phyloP scores from a whole-genome alignment of 2,113 vertebrate genomes.

The Bungarus multicinctus region DNA sequence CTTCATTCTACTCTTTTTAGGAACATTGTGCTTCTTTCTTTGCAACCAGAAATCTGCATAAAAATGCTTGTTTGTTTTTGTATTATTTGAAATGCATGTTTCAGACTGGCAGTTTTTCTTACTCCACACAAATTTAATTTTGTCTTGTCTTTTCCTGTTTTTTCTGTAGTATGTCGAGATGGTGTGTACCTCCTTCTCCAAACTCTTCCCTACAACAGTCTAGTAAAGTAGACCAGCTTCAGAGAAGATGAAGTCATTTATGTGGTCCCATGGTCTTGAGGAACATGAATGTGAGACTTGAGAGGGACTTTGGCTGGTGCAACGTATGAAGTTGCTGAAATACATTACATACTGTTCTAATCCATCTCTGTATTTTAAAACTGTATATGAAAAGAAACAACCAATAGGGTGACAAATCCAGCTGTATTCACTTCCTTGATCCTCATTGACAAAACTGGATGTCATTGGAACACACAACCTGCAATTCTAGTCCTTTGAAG shows the following conservation, averaged over 20 bases:
- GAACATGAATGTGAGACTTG: not conserved
- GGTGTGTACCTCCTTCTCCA: not conserved
- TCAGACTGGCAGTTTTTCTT: not conserved
- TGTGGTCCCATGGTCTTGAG: not conserved
- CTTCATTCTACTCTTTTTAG: not conserved
- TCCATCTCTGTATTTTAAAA: not conserved
- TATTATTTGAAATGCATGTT: not conserved
- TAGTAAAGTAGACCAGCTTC: not conserved
- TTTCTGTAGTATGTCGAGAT: not conserved
- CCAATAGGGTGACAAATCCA: conserved; percentile 36
- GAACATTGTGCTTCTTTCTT: not conserved
- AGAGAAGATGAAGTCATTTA: not conserved
- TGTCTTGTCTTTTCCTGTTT: not conserved
- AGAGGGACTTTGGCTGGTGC: not conserved
- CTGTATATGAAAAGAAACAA: not conserved
- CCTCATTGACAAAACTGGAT: not conserved
- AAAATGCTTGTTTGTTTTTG: not conserved
- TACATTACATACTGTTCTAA: no score
- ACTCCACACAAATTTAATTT: not conserved
- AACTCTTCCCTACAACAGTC: not conserved
- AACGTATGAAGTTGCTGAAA: not conserved
- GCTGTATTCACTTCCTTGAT: not conserved
- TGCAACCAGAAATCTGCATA: not conserved
- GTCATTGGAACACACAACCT: not conserved
- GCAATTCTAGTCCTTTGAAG: not conserved